Conservation (phyloP, 2,888 invertebrate species). For the Eupsilia transversa region DNA sequence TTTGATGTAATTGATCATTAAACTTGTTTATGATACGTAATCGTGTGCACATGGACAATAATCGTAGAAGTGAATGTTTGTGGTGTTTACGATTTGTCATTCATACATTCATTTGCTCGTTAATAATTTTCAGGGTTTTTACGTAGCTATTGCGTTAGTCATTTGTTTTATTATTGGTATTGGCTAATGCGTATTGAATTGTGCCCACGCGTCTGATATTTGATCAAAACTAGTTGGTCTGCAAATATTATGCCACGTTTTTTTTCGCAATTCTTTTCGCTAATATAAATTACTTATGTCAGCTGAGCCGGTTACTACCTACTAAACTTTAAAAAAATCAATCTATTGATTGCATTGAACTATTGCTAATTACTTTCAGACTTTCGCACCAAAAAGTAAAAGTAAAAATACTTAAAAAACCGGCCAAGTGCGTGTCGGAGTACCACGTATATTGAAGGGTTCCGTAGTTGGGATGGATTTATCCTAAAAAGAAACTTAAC, state of each 20-base stretch:
- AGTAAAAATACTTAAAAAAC: too few species aligned
- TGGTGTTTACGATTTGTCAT: constrained; percentile 39
- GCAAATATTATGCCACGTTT: background rate
- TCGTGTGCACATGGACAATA: constrained; percentile 39
- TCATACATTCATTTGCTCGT: constrained; percentile 32
- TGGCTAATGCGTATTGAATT: constrained; percentile 23
- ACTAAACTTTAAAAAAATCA: background rate
- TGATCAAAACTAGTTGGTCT: constrained; percentile 5
- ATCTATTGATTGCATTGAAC: background rate
- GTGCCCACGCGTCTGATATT: constrained; percentile 5
- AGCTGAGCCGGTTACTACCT: background rate
- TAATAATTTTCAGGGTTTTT: constrained; percentile 30
- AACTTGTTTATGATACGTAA: constrained; percentile 56
- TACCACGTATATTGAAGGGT: too few species aligned
- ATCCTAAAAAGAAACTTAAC: too few species aligned
- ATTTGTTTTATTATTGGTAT: constrained; percentile 19
- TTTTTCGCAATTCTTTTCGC: constrained; percentile 11
- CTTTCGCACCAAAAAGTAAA: background rate
- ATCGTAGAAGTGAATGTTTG: constrained; percentile 43
- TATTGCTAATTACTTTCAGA: background rate
- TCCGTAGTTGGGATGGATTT: too few species aligned
- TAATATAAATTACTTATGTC: background rate
- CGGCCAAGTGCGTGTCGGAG: too few species aligned
- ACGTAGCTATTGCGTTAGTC: constrained; percentile 15
- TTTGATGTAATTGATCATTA: constrained; percentile 69